Evolutionary conservation across 2,888 invertebrate genomes (phyloP).

Genomic region (Zhuqinia jingwanae): DNA sequence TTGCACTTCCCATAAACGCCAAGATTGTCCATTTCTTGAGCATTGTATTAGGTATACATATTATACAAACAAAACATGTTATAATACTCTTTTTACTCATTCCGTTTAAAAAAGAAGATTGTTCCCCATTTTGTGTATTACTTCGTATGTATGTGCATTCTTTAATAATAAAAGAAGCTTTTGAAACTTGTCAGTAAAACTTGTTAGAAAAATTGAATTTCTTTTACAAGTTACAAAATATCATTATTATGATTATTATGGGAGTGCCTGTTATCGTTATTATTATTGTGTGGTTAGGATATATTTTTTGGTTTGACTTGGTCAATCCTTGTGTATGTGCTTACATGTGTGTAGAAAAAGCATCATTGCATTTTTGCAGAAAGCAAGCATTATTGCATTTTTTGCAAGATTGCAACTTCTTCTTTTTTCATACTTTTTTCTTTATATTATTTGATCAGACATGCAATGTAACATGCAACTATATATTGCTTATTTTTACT

Average conservation of each 20-base stretch:
- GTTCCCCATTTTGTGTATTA: neutral
- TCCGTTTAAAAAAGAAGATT: neutral
- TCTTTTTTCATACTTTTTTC: neutral
- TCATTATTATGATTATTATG: slow-evolving; percentile 33
- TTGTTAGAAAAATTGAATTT: slow-evolving; percentile 26
- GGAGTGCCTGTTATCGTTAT: slow-evolving; percentile 24
- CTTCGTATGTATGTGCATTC: no score
- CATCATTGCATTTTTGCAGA: slow-evolving; percentile 12
- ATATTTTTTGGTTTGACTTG: neutral
- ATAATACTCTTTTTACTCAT: neutral
- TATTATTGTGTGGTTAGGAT: slow-evolving; percentile 19
- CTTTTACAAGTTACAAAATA: slow-evolving; percentile 32
- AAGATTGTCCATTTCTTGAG: neutral
- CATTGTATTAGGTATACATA: neutral
- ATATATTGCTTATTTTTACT: neutral
- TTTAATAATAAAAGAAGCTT: slow-evolving; percentile 25
- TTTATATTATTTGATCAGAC: neutral
- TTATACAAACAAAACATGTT: no score
- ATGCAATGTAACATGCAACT: slow-evolving; percentile 22
- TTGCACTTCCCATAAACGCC: neutral
- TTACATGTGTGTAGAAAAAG: neutral
- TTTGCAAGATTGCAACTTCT: no score
- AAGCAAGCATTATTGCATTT: neutral
- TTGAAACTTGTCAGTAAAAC: slow-evolving; percentile 13
- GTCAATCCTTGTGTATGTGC: neutral